Conservation (phyloP, 2,113 vertebrate genomes). For the Eleginops maclovinus region DNA sequence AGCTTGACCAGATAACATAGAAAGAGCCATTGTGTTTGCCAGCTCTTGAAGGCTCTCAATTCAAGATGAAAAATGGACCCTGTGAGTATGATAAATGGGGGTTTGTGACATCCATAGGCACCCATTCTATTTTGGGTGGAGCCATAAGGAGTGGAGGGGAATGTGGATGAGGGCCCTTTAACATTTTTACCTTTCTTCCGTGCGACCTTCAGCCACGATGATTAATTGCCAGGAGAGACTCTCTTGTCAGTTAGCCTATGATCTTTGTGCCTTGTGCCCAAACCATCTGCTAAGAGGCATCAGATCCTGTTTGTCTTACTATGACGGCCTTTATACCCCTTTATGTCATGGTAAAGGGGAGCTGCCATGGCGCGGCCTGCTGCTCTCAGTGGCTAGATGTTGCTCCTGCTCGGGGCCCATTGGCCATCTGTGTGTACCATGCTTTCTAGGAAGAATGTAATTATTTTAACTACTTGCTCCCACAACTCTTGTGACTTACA, state of each 20-base stretch:
- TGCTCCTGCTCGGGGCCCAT: conserved; percentile 52
- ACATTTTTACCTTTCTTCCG: conserved; percentile 86
- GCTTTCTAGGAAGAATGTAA: conserved; percentile 33
- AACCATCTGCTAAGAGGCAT: conserved; percentile 88
- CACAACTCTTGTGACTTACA: conserved; percentile 36
- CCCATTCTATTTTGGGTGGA: conserved; percentile 84
- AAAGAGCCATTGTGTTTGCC: conserved; percentile 85
- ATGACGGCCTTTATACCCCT: conserved; percentile 75
- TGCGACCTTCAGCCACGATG: conserved; percentile 86
- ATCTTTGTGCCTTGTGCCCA: conserved; percentile 86
- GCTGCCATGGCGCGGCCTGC: conserved; percentile 62
- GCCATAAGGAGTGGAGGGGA: conserved; percentile 75
- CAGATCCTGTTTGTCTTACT: conserved; percentile 75
- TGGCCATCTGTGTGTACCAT: conserved; percentile 78
- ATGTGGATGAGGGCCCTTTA: conserved; percentile 80
- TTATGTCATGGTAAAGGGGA: conserved; percentile 78
- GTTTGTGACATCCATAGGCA: conserved; percentile 88
- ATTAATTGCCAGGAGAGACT: conserved; percentile 89
- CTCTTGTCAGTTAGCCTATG: conserved; percentile 89
- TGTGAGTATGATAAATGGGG: conserved; percentile 88
- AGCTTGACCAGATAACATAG: conserved; percentile 82
- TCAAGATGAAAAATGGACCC: conserved; percentile 87
- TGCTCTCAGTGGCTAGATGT: conserved; percentile 62
- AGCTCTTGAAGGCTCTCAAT: conserved; percentile 86
- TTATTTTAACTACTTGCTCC: conserved; percentile 33